Percentiles rank a stretch among this genome's conserved stretches.
Evolutionary conservation across 2,113 vertebrate species (phyloP).

Genomic region (Petromus typicus): DNA sequence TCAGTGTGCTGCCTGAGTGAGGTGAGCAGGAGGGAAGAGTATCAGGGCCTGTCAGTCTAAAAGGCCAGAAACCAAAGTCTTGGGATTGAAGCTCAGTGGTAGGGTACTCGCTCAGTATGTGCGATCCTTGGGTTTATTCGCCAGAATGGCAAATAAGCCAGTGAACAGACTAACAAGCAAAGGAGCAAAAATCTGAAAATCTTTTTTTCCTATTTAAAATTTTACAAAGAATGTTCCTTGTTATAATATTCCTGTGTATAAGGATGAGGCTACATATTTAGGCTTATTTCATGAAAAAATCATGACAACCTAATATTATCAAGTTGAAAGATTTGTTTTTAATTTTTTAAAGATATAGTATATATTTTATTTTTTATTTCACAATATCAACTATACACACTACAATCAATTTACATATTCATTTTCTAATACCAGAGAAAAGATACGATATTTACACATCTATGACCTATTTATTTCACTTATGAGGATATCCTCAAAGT

Average conservation of each 20-base stretch:
- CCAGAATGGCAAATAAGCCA: neutral
- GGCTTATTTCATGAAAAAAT: neutral
- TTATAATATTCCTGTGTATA: neutral
- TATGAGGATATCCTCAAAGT: no score
- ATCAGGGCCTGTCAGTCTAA: neutral
- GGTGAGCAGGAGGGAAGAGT: neutral
- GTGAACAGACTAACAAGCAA: neutral
- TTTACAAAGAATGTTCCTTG: neutral
- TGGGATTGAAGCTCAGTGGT: neutral
- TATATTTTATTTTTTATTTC: no score
- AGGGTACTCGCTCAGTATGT: neutral
- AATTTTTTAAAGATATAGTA: neutral
- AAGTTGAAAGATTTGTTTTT: neutral
- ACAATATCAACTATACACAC: no score
- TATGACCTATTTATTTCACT: no score
- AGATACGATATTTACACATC: no score
- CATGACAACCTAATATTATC: neutral
- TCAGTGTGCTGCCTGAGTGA: neutral
- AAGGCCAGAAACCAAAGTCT: neutral
- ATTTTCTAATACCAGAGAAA: no score
- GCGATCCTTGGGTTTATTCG: neutral
- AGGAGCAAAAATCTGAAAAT: neutral
- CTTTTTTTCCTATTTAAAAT: neutral
- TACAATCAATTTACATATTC: neutral
- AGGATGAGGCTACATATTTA: neutral